Evolutionary conservation across 2,113 vertebrate species (phyloP).

Genomic region (Benitochromis conjunctus): DNA sequence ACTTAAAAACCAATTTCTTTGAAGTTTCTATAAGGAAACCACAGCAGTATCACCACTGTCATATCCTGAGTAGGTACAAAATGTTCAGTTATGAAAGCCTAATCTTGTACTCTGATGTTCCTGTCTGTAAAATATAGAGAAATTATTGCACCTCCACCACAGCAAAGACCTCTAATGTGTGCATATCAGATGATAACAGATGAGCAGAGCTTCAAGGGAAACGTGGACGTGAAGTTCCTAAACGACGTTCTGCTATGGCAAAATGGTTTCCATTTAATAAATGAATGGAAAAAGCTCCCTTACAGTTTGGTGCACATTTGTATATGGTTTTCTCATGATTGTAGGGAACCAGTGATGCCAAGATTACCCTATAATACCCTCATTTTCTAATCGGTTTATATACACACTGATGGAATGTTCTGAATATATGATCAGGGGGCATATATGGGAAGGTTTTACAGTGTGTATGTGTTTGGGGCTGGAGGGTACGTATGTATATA

Average conservation of each 20-base stretch:
- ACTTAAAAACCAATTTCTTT: background rate
- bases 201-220: background rate
- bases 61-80: background rate
- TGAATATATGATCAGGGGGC: background rate
- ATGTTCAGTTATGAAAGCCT: background rate
- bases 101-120: background rate
- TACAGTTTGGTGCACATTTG: background rate
- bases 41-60: background rate
- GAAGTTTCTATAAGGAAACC: background rate
- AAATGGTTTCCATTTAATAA: background rate
- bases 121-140: background rate
- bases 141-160: background rate
- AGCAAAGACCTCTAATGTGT: background rate
- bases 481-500: background rate
- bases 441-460: background rate
- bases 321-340: background rate
- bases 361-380: background rate
- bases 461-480: background rate
- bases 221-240: background rate
- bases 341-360: background rate
- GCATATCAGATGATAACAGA: background rate
- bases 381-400: background rate
- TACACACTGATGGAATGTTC: accelerated
- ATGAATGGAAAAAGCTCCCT: background rate
- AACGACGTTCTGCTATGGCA: background rate